These are phyloP conservation scores for Drosophila repleta DNA, from an alignment of 1,140 invertebrate species.

Conservation along the genomic window DNA sequence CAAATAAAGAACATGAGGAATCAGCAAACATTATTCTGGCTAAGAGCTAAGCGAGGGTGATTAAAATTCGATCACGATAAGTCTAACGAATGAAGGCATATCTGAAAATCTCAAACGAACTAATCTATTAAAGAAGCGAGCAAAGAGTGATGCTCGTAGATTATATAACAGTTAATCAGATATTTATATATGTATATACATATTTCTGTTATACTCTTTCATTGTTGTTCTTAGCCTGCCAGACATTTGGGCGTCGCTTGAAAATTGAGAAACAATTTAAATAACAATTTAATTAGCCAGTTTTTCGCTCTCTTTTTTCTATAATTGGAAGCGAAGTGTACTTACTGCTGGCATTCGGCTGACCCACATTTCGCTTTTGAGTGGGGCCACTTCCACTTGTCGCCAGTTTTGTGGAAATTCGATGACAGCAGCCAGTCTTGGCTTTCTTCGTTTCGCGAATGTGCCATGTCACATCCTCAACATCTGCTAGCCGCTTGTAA, in stretches of 20 bases:
- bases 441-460: slow-evolving; percentile 16
- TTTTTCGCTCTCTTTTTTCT: neutral
- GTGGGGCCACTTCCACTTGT: neutral
- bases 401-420: slow-evolving; percentile 3
- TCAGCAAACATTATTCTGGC: slow-evolving; percentile 22
- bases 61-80: neutral
- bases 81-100: neutral
- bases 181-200: neutral
- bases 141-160: neutral
- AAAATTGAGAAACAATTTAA: slow-evolving; percentile 22
- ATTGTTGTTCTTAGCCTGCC: slow-evolving; percentile 40
- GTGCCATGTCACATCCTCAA: slow-evolving; percentile 29
- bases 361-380: slow-evolving; percentile 19
- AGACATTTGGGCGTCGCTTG: slow-evolving; percentile 49
- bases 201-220: neutral
- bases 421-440: slow-evolving; percentile 7
- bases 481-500: slow-evolving; percentile 32
- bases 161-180: neutral
- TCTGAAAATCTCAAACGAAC: neutral
- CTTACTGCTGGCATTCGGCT: slow-evolving; percentile 4
- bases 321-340: slow-evolving; percentile 1
- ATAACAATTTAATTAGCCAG: slow-evolving; percentile 50
- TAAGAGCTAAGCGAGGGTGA: neutral
- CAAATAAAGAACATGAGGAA: slow-evolving; percentile 9
- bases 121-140: neutral